These are phyloP conservation scores for Podargus strigoides DNA, from an alignment of 2,797 vertebrate genomes.

Conservation along the genomic window DNA sequence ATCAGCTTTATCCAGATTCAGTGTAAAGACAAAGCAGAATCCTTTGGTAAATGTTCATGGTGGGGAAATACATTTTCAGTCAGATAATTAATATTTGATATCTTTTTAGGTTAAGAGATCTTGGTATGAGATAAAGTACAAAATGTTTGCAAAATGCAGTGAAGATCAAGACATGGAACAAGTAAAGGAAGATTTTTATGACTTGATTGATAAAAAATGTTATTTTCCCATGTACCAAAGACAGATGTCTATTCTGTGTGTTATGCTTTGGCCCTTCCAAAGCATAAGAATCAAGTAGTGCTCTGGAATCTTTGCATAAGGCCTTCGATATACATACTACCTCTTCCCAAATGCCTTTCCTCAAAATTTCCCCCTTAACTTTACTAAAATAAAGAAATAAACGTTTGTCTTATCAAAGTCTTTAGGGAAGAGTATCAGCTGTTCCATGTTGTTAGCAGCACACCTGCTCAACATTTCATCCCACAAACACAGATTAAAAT, in stretches of 20 bases:
- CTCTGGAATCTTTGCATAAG: not conserved
- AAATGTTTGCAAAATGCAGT: not conserved
- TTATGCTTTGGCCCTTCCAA: not conserved
- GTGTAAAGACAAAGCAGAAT: not conserved
- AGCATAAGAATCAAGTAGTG: not conserved
- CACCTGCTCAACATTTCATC: not conserved
- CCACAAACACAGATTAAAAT: not conserved
- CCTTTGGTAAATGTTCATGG: not conserved
- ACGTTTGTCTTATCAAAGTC: not conserved
- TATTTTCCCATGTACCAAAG: not conserved
- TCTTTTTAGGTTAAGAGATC: not conserved
- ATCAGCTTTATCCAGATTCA: not conserved
- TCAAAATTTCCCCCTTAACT: not conserved
- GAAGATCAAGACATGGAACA: not conserved
- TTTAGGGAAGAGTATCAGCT: not conserved
- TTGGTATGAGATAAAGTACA: not conserved
- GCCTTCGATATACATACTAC: not conserved
- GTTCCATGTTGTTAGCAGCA: not conserved
- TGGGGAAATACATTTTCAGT: not conserved
- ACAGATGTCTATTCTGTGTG: not conserved
- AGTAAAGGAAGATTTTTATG: not conserved
- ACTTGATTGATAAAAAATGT: not conserved
- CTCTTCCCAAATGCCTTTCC: not conserved
- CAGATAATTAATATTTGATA: not conserved
- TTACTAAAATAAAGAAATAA: not conserved